Evolutionary conservation across 2,888 invertebrate species (phyloP).

Genomic region (Hofmannophila pseudospretella): DNA sequence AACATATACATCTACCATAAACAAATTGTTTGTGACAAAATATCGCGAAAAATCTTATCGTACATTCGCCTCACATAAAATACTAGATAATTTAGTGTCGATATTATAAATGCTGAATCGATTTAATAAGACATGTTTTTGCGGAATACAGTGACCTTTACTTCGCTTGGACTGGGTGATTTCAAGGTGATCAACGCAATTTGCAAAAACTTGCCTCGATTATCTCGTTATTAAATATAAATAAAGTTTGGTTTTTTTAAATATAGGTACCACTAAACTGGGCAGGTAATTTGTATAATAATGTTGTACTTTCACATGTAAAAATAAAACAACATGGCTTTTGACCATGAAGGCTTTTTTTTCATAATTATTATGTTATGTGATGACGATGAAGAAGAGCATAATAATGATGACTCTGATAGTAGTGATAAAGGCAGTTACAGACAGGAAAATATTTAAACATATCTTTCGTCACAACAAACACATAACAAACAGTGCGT

Average conservation of each 20-base stretch:
- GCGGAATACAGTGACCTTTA: conserved; percentile 49
- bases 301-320: not conserved
- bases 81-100: no score
- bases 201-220: conserved; percentile 50
- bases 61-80: conserved; percentile 36
- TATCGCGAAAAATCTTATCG: conserved; percentile 40
- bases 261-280: conserved; percentile 56
- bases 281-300: conserved; percentile 37
- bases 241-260: conserved; percentile 37
- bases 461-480: no score
- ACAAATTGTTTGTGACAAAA: no score
- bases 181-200: conserved; percentile 47
- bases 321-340: not conserved
- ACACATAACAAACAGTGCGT: no score
- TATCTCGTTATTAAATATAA: conserved; percentile 23
- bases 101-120: conserved; percentile 15
- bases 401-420: no score
- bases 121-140: conserved; percentile 25
- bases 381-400: no score
- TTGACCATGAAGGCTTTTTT: not conserved
- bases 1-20: no score
- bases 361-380: no score
- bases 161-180: conserved; percentile 32
- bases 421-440: no score
- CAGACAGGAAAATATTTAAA: no score